Evolutionary conservation across 1,140 invertebrate species (phyloP), one percentile per base, ranked within the genome.

Genomic region (Conopomorpha cramerella): DNA sequence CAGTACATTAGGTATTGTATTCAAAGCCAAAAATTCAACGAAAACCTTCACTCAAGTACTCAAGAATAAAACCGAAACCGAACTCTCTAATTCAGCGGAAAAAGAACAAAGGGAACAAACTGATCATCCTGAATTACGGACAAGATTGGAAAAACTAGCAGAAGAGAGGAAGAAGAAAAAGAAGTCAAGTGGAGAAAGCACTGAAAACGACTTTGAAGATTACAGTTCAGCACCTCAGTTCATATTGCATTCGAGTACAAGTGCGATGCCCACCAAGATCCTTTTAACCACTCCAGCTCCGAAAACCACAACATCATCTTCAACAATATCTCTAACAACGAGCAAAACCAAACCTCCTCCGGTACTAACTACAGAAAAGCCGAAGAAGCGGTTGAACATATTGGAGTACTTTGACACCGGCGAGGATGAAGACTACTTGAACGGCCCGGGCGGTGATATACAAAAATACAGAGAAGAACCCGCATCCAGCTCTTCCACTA

Each of bases 31-130:
- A 38, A 70, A 70, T 34, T 63, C 67, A 38, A 64, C 67, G 3
- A 74, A 70, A 36, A 57, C 65, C 36, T 72, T 72, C 33, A 72
- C 63, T 46, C 51, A 72, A 55, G 67, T 74, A 23, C 51, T 72
- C 31, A 72, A 66, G 44, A 70, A 70, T 30, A 74, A 70, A 53
- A 74, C 70, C 25, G 66, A 73, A 45, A 49, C 55, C 10, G 54
- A 57, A 51, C 56, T 58, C 39, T 65, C 47, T 36, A 62, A 46
- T 45, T 37, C 54, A 12, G 29, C 42, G 14, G 58, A 60, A 16
- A 66, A 39, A 37, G 46, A 65, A 23, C 59, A 43, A 32, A 66
- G 63, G n/a, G n/a, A n/a, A n/a, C n/a, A n/a, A 46, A 55, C 45
- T 35, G 55, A 59, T 25, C 41, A 55, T 14, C 59, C 62, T 8